Percentiles rank a stretch among this genome's conserved stretches.
These are phyloP conservation scores for Cephalotes varians DNA, from an alignment of 2,888 invertebrate genomes.

Conservation along the genomic window DNA sequence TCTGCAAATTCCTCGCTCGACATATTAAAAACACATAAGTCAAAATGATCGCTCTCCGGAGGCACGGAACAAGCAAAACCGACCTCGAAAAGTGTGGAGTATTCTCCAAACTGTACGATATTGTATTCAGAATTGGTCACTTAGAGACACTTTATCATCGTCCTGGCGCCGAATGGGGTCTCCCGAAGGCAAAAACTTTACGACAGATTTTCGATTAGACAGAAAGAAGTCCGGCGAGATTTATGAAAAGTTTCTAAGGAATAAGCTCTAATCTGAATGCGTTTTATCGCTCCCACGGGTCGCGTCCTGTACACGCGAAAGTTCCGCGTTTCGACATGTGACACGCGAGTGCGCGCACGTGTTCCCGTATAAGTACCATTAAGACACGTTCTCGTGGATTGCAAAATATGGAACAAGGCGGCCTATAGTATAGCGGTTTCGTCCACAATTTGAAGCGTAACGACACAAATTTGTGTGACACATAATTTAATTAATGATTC, in stretches of 20 bases:
- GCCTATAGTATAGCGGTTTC: not conserved
- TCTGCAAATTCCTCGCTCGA: slow-evolving; percentile 4
- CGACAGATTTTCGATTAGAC: slow-evolving; percentile 64
- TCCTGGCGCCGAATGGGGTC: not conserved
- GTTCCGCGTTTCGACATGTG: slow-evolving; percentile 11
- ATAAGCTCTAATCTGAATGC: slow-evolving; percentile 57
- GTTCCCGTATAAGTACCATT: slow-evolving; percentile 47
- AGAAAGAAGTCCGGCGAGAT: slow-evolving; percentile 52
- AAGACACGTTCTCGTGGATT: slow-evolving; percentile 5
- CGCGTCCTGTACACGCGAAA: slow-evolving; percentile 27
- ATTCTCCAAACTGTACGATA: slow-evolving; percentile 37
- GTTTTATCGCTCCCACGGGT: slow-evolving; percentile 64
- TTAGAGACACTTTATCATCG: slow-evolving; percentile 56
- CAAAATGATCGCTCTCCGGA: slow-evolving; percentile 33
- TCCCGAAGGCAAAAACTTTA: slow-evolving; percentile 56
- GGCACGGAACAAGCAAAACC: not conserved
- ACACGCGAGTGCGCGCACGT: slow-evolving; percentile 49
- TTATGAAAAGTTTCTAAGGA: slow-evolving; percentile 48
- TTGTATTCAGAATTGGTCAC: slow-evolving; percentile 53
- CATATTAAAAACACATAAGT: slow-evolving; percentile 39
- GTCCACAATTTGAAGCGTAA: slow-evolving; percentile 63
- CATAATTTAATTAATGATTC: slow-evolving; percentile 68
- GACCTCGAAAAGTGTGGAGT: not conserved
- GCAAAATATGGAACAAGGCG: slow-evolving; percentile 4
- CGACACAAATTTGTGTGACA: slow-evolving; percentile 69